Percentiles rank a stretch among this genome's conserved stretches.
These are phyloP conservation scores for Drosophila neutralis DNA, from an alignment of 2,888 invertebrate species.

Conservation along the genomic window DNA sequence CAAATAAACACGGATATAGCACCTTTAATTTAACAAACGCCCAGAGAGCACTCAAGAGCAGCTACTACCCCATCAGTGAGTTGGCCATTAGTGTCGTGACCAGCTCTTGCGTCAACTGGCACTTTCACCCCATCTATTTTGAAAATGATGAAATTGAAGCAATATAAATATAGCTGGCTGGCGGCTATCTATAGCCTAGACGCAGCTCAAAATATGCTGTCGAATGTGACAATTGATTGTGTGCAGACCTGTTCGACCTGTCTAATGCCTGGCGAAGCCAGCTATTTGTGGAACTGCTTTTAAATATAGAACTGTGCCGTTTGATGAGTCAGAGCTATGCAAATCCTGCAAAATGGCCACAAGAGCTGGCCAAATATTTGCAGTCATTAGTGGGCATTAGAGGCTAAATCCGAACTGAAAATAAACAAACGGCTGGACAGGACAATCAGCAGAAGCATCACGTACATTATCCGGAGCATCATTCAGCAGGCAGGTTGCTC, in stretches of 20 bases:
- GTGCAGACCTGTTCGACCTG: constrained; percentile 57
- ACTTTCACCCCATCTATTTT: constrained; percentile 18
- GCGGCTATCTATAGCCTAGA: constrained; percentile 60
- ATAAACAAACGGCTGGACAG: constrained; percentile 21
- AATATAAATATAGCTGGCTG: constrained; percentile 47
- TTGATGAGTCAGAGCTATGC: constrained; percentile 60
- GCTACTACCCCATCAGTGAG: not conserved
- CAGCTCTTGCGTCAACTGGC: constrained; percentile 33
- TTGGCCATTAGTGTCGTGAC: constrained; percentile 15
- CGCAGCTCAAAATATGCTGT: constrained; percentile 72
- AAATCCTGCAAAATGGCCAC: constrained; percentile 36
- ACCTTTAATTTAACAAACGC: not conserved
- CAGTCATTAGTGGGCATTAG: constrained; percentile 71
- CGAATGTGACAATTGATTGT: constrained; percentile 77
- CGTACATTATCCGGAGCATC: constrained; percentile 7
- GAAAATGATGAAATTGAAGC: constrained; percentile 1
- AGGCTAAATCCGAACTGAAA: constrained; percentile 48
- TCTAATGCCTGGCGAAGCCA: constrained; percentile 22
- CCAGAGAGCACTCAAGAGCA: not conserved
- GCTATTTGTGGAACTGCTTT: constrained; percentile 57
- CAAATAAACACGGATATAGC: not conserved
- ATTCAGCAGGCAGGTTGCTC: constrained; percentile 65
- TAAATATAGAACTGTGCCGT: constrained; percentile 52
- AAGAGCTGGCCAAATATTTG: constrained; percentile 66
- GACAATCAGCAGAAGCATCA: constrained; percentile 8